Conservation (phyloP, 2,113 vertebrate genomes). For the Morone chrysops region DNA sequence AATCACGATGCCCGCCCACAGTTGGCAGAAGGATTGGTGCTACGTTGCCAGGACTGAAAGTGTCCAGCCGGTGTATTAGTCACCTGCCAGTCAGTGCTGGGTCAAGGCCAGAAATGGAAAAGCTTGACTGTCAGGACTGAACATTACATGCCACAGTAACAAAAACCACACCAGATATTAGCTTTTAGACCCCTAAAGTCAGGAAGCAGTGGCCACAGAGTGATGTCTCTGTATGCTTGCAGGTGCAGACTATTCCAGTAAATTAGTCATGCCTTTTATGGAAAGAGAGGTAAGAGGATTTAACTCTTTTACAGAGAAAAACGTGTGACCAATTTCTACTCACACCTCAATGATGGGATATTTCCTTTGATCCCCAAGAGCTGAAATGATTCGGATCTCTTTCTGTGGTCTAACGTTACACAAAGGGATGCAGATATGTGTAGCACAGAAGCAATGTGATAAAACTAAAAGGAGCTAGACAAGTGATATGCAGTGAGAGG, state of each 20-base stretch:
- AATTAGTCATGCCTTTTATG: conserved; percentile 51
- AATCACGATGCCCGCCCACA: conserved; percentile 61
- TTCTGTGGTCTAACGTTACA: conserved; percentile 30
- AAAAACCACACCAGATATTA: conserved; percentile 22
- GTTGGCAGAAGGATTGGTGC: conserved; percentile 63
- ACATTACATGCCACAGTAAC: conserved; percentile 28
- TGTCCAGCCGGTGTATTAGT: conserved; percentile 72
- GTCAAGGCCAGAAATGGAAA: conserved; percentile 43
- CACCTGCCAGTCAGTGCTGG: conserved; percentile 73
- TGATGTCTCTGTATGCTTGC: conserved; percentile 2
- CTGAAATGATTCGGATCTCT: conserved; percentile 38
- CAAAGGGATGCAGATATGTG: conserved; percentile 35
- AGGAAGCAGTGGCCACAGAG: conserved; percentile 2
- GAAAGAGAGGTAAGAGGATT: conserved; percentile 52
- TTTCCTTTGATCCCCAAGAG: conserved; percentile 49
- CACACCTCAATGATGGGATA: conserved; percentile 36
- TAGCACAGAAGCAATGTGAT: conserved; percentile 45
- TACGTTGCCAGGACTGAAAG: conserved; percentile 63
- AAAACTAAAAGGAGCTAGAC: conserved; percentile 52
- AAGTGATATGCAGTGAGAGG: conserved; percentile 37
- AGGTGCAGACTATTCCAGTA: conserved; percentile 22
- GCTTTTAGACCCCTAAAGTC: neutral
- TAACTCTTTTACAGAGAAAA: conserved; percentile 32
- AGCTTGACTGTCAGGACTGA: conserved; percentile 32
- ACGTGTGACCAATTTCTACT: conserved; percentile 50